These are phyloP conservation scores for Cephus cinctus DNA, from an alignment of 1,140 invertebrate species.

Conservation along the genomic window DNA sequence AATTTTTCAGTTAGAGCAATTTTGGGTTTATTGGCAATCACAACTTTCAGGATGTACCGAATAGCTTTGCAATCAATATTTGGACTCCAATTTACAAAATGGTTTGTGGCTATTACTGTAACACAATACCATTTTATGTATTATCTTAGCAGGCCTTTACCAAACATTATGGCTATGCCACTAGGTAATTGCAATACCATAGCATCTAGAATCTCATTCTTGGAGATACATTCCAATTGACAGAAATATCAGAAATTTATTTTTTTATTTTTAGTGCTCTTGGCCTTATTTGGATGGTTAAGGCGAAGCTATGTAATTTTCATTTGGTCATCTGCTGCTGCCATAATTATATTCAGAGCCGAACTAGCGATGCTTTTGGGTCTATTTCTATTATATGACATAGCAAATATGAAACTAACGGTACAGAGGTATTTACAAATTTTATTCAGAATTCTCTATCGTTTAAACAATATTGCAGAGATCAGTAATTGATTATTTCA, in stretches of 20 bases:
- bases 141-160: constrained; percentile 90
- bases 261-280: constrained; percentile 71
- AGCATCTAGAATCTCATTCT: constrained; percentile 12
- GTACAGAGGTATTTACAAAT: constrained; percentile 49
- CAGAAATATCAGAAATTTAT: too few relatives aligned
- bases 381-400: constrained; percentile 79
- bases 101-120: constrained; percentile 82
- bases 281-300: constrained; percentile 85
- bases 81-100: constrained; percentile 74
- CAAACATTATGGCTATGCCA: constrained; percentile 93
- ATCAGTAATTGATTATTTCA: too few relatives aligned
- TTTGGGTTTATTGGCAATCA: constrained; percentile 74
- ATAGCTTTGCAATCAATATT: constrained; percentile 73
- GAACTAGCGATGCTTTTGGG: constrained; percentile 89
- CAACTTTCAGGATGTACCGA: constrained; percentile 71
- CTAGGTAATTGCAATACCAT: constrained; percentile 67
- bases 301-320: constrained; percentile 74
- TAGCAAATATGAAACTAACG: constrained; percentile 59
- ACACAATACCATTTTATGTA: constrained; percentile 98
- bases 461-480: too few relatives aligned
- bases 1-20: constrained; percentile 76
- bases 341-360: constrained; percentile 88
- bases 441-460: too few relatives aligned
- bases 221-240: background rate
- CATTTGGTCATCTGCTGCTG: constrained; percentile 79